Percentiles rank a stretch among this genome's conserved stretches.
phyloP scores from a whole-genome alignment of 2,797 vertebrate genomes.

The Clarias fuscus region DNA sequence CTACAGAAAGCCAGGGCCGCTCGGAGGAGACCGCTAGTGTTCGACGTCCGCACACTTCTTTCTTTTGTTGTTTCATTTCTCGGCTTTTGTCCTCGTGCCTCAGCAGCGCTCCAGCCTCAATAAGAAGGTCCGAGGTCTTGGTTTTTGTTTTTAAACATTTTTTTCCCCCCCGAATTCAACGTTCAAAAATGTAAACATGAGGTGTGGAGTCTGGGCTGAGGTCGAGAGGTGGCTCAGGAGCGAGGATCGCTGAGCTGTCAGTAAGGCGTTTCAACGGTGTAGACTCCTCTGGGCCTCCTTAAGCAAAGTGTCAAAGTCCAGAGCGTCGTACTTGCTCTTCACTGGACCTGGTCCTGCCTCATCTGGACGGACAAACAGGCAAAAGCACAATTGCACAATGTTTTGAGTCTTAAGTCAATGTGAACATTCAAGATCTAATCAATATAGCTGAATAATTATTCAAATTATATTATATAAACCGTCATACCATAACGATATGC shows the following conservation, averaged over 20 bases:
- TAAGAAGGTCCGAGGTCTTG: slow-evolving; percentile 63
- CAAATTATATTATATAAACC: no score
- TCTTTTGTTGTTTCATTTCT: slow-evolving; percentile 80
- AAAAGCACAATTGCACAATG: neutral
- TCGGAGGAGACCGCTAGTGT: slow-evolving; percentile 60
- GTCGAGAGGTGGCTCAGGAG: slow-evolving; percentile 77
- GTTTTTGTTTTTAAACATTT: slow-evolving; percentile 46
- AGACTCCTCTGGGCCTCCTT: slow-evolving; percentile 98
- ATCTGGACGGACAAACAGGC: slow-evolving; percentile 63
- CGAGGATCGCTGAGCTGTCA: slow-evolving; percentile 66
- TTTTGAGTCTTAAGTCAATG: no score
- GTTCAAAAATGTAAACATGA: slow-evolving; percentile 99
- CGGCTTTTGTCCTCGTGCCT: slow-evolving; percentile 71
- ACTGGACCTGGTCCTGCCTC: slow-evolving; percentile 81
- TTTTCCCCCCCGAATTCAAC: slow-evolving; percentile 68
- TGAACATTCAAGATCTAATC: no score
- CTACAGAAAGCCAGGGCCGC: slow-evolving; percentile 69
- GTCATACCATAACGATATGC: no score
- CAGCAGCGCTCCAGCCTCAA: slow-evolving; percentile 68
- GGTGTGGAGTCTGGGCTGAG: slow-evolving; percentile 96
- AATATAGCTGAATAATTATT: no score
- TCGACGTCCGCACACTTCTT: slow-evolving; percentile 72
- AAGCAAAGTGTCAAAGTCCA: slow-evolving; percentile 99
- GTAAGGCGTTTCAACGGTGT: slow-evolving; percentile 89
- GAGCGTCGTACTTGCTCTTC: slow-evolving; percentile 97